These are phyloP conservation scores for Clarias gariepinus DNA, from an alignment of 2,113 vertebrate species.

Conservation along the genomic window DNA sequence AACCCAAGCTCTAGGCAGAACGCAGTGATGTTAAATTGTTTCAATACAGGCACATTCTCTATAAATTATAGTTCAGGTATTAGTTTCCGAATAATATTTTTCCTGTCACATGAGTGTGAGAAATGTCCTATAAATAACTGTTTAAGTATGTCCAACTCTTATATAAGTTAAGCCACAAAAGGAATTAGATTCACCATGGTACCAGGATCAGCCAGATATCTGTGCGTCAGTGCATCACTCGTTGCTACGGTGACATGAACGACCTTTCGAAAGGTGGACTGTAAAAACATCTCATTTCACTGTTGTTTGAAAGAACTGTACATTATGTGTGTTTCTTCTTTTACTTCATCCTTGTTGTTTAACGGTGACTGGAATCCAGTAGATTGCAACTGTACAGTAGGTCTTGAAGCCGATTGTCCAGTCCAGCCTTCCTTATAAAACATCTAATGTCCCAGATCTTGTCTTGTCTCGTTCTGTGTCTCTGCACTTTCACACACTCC, in stretches of 20 bases:
- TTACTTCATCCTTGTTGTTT: too few species aligned
- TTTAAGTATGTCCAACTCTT: background rate
- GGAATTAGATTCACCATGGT: background rate
- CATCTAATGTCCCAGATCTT: too few species aligned
- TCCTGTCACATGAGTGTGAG: background rate
- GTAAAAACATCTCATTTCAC: background rate
- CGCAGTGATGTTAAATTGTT: background rate
- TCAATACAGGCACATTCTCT: background rate
- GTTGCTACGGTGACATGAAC: background rate
- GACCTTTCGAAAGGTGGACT: background rate
- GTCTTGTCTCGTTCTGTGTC: too few species aligned
- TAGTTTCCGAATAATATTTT: background rate
- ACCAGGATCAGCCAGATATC: slow-evolving; percentile 1
- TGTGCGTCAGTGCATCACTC: background rate
- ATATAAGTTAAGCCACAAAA: background rate
- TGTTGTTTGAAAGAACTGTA: background rate
- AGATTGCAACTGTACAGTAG: too few species aligned
- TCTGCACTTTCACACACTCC: too few species aligned
- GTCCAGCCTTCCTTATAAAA: too few species aligned
- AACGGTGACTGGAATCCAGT: too few species aligned
- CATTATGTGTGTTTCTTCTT: too few species aligned
- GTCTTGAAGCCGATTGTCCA: too few species aligned
- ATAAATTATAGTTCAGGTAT: background rate
- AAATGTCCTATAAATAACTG: background rate
- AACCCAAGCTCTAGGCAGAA: background rate